Evolutionary conservation across 2,888 invertebrate genomes (phyloP).

Genomic region (Labia minor): DNA sequence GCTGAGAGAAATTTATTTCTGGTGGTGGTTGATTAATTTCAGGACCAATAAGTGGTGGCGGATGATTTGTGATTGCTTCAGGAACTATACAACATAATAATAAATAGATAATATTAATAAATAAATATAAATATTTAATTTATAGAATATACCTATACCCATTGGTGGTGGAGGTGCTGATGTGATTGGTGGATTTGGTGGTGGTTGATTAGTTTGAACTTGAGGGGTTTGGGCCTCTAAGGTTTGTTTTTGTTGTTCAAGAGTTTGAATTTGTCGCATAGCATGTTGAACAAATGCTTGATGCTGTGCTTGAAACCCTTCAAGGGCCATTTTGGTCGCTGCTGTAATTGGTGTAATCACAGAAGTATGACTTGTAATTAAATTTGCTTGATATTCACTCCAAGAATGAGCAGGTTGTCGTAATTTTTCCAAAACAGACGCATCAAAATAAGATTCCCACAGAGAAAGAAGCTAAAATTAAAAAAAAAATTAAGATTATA

Average conservation of each 20-base stretch:
- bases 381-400: slow-evolving; percentile 75
- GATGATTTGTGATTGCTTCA: slow-evolving; percentile 29
- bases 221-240: slow-evolving; percentile 42
- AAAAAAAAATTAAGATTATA: too few species aligned
- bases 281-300: slow-evolving; percentile 90
- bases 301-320: slow-evolving; percentile 86
- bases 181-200: background rate
- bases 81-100: too few species aligned
- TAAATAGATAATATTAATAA: too few species aligned
- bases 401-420: slow-evolving; percentile 79
- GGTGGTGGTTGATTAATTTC: slow-evolving; percentile 33
- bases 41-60: slow-evolving; percentile 42
- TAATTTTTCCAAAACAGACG: slow-evolving; percentile 72
- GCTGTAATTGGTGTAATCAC: slow-evolving; percentile 66
- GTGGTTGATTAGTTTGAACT: slow-evolving; percentile 13
- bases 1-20: slow-evolving; percentile 39
- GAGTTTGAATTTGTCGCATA: slow-evolving; percentile 62
- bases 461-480: slow-evolving; percentile 65
- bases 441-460: slow-evolving; percentile 90
- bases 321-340: slow-evolving; percentile 73
- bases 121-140: too few species aligned
- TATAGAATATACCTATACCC: slow-evolving; percentile 20
- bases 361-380: slow-evolving; percentile 68
- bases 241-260: slow-evolving; percentile 63
- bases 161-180: slow-evolving; percentile 16